Evolutionary conservation across 2,888 invertebrate genomes (phyloP).

Genomic region (Drosophila atroscutellata): DNA sequence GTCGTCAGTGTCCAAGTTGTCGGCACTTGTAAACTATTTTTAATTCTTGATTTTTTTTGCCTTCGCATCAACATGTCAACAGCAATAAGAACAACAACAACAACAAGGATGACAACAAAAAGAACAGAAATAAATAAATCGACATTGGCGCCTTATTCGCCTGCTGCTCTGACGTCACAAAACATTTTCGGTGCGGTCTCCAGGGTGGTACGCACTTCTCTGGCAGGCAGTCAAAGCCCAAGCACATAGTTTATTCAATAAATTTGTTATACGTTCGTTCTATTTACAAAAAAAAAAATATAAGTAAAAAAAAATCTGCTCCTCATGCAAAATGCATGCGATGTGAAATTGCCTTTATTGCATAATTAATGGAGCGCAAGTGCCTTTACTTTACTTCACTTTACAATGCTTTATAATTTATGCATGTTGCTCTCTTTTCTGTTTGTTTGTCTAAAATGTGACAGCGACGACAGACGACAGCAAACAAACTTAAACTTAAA

Average conservation of each 20-base stretch:
- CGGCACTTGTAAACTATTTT: slow-evolving; percentile 76
- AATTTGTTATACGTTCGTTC: slow-evolving; percentile 38
- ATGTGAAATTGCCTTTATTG: slow-evolving; percentile 57
- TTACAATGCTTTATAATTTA: slow-evolving; percentile 50
- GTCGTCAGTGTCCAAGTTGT: slow-evolving; percentile 41
- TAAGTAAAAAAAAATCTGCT: slow-evolving; percentile 1
- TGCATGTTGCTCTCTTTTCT: slow-evolving; percentile 19
- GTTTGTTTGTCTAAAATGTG: slow-evolving; percentile 9
- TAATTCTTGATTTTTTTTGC: slow-evolving; percentile 57
- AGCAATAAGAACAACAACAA: slow-evolving; percentile 41
- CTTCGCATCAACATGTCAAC: slow-evolving; percentile 42
- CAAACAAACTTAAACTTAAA: slow-evolving; percentile 45
- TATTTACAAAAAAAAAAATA: not conserved
- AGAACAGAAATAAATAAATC: slow-evolving; percentile 39
- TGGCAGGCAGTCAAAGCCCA: slow-evolving; percentile 7
- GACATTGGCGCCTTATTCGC: slow-evolving; percentile 68
- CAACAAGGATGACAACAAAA: slow-evolving; percentile 21
- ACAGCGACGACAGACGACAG: slow-evolving; percentile 18
- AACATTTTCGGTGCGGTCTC: slow-evolving; percentile 26
- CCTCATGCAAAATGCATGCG: slow-evolving; percentile 52
- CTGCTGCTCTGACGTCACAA: slow-evolving; percentile 54
- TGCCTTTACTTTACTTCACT: slow-evolving; percentile 17
- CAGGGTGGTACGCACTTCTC: slow-evolving; percentile 48
- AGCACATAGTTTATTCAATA: slow-evolving; percentile 64
- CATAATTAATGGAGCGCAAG: slow-evolving; percentile 61